A percentile compares a stretch with the other conserved stretches of the same genome.
These are phyloP conservation scores for Heliocidaris tuberculata DNA, from an alignment of 35 echinoderm and acorn worm genomes.

Conservation along the genomic window DNA sequence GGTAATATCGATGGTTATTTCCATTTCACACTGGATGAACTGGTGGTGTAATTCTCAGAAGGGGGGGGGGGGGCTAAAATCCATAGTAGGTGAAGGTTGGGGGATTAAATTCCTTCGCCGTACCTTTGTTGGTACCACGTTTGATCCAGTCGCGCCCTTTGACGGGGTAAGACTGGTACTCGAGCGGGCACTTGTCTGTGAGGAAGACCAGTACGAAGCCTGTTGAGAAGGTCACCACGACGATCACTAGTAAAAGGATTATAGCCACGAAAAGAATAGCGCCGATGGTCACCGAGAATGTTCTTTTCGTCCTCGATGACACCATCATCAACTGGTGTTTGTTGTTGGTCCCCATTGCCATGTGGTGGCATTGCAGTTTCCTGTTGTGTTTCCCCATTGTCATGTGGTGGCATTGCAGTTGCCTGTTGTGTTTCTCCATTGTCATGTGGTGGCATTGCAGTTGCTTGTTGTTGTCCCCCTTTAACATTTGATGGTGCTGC, in stretches of 20 bases:
- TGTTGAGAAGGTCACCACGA: not conserved
- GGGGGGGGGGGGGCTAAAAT: not conserved
- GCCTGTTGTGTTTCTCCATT: not conserved
- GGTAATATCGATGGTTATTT: too few relatives aligned
- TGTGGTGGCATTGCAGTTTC: not conserved
- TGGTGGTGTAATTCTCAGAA: not conserved
- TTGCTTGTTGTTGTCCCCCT: not conserved
- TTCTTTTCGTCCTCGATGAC: not conserved
- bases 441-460: not conserved
- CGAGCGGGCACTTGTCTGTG: not conserved
- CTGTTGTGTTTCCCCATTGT: not conserved
- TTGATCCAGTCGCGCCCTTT: not conserved
- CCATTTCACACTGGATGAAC: too few relatives aligned
- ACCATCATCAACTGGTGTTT: not conserved
- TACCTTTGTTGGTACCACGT: not conserved
- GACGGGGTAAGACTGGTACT: not conserved
- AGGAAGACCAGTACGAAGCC: conserved; percentile 14
- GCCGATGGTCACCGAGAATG: not conserved
- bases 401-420: not conserved
- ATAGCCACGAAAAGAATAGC: conserved; percentile 28
- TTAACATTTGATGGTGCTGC: not conserved
- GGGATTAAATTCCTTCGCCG: not conserved
- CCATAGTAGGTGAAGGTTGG: not conserved
- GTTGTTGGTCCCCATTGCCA: not conserved
- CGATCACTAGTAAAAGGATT: conserved; percentile 27